Evolutionary conservation across 2,797 vertebrate genomes (phyloP).

Genomic region (Rhyacichthys aspro): DNA sequence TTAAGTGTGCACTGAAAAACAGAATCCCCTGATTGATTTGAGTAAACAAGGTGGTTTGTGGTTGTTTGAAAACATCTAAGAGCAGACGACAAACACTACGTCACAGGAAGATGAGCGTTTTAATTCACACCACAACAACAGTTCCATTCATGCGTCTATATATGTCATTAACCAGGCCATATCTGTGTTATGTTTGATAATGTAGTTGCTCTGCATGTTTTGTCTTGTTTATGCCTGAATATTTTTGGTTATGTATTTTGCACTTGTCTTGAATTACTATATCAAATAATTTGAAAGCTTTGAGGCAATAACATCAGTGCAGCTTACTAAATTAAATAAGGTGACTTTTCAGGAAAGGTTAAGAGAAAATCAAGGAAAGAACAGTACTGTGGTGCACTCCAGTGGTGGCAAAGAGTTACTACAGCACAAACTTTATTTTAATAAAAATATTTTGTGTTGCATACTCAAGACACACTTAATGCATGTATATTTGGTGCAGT

Average conservation of each 20-base stretch:
- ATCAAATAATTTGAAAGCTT: too few species aligned
- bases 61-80: slow-evolving; percentile 32
- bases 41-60: slow-evolving; percentile 5
- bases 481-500: too few species aligned
- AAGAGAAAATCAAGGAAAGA: background rate
- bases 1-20: slow-evolving; percentile 21
- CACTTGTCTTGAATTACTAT: too few species aligned
- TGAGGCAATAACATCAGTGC: background rate
- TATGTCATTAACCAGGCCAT: too few species aligned
- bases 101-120: slow-evolving; percentile 39
- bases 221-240: too few species aligned
- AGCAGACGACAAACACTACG: slow-evolving; percentile 49
- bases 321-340: background rate
- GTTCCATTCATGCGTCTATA: slow-evolving; percentile 4
- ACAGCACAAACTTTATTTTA: slow-evolving; percentile 6
- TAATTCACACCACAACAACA: slow-evolving; percentile 50
- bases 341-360: too few species aligned
- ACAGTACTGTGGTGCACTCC: slow-evolving; percentile 51
- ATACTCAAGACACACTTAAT: too few species aligned
- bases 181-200: too few species aligned
- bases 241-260: too few species aligned
- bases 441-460: too few species aligned
- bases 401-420: slow-evolving; percentile 44
- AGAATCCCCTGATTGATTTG: slow-evolving; percentile 34
- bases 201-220: too few species aligned